Percentiles rank a stretch among this genome's conserved stretches.
phyloP scores from a whole-genome alignment of 1,140 invertebrate species.

The Charaxes varanes region DNA sequence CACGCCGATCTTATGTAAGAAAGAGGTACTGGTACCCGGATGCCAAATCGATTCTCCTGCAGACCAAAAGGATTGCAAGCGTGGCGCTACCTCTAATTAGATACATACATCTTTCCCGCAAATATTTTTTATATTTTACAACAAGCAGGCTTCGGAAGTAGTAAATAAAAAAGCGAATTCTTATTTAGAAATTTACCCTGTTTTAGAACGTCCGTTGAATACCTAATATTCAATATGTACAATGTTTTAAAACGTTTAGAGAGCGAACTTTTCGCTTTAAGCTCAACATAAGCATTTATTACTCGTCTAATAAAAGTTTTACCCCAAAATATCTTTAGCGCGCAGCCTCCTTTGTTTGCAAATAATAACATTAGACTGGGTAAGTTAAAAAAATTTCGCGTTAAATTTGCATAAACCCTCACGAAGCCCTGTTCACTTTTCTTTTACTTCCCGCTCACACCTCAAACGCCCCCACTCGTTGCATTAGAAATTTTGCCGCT shows the following conservation, averaged over 20 bases:
- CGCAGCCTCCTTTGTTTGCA: constrained; percentile 45
- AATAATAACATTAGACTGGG: constrained; percentile 57
- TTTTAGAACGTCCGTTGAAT: no score
- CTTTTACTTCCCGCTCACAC: constrained; percentile 43
- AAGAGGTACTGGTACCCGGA: no score
- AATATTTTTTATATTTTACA: no score
- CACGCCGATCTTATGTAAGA: no score
- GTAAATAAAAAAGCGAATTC: no score
- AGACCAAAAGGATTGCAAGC: no score
- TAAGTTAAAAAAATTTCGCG: constrained; percentile 54
- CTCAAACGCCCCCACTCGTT: constrained; percentile 35
- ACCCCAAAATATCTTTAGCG: constrained; percentile 24
- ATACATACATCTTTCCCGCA: no score
- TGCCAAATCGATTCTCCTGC: no score
- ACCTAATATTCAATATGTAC: background rate
- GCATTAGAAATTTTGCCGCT: constrained; percentile 31
- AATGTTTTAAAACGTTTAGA: constrained; percentile 9
- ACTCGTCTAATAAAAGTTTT: constrained; percentile 23
- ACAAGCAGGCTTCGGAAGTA: no score
- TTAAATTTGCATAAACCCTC: constrained; percentile 66
- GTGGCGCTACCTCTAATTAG: no score
- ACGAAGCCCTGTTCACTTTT: constrained; percentile 33
- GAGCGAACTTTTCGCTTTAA: constrained; percentile 12
- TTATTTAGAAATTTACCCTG: no score
- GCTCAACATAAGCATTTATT: constrained; percentile 16